Evolutionary conservation across 2,888 invertebrate species (phyloP).

Genomic region (Drosophila yooni): DNA sequence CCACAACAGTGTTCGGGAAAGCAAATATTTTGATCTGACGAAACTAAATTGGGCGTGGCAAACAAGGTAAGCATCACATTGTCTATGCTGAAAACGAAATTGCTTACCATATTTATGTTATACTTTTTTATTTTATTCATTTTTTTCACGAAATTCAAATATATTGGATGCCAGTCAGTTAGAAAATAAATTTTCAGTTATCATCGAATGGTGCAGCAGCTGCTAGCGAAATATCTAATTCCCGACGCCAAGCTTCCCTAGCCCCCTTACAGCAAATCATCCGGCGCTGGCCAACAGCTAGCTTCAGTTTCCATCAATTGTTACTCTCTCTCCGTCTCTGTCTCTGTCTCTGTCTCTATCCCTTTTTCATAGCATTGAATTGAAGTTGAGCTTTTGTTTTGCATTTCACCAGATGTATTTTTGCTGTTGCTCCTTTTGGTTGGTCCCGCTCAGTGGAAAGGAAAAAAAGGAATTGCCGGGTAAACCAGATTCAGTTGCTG

Average conservation of each 20-base stretch:
- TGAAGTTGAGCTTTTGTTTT: conserved; percentile 58
- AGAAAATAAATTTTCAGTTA: conserved; percentile 78
- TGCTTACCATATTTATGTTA: conserved; percentile 27
- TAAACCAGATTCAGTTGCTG: conserved; percentile 33
- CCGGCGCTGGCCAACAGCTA: conserved; percentile 14
- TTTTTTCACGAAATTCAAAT: conserved; percentile 47
- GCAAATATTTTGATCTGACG: conserved; percentile 76
- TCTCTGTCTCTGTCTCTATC: background rate
- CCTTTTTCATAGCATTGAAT: conserved; percentile 11
- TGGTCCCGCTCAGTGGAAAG: conserved; percentile 1
- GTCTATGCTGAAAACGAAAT: conserved; percentile 23
- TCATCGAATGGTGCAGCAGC: conserved; percentile 63
- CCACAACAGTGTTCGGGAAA: conserved; percentile 33
- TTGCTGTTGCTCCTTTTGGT: conserved; percentile 21
- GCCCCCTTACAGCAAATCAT: no score
- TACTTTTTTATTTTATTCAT: background rate
- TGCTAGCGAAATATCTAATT: conserved; percentile 52
- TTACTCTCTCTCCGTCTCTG: conserved; percentile 7
- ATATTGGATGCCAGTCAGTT: conserved; percentile 76
- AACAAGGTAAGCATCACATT: conserved; percentile 48
- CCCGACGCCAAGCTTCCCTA: background rate
- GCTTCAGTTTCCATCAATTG: conserved; percentile 48
- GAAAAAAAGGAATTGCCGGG: background rate
- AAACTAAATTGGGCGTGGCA: conserved; percentile 77
- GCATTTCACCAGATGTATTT: conserved; percentile 52